Base-by-base conservation (phyloP, 2,113 vertebrate species). In the Condylura cristata region DNA sequence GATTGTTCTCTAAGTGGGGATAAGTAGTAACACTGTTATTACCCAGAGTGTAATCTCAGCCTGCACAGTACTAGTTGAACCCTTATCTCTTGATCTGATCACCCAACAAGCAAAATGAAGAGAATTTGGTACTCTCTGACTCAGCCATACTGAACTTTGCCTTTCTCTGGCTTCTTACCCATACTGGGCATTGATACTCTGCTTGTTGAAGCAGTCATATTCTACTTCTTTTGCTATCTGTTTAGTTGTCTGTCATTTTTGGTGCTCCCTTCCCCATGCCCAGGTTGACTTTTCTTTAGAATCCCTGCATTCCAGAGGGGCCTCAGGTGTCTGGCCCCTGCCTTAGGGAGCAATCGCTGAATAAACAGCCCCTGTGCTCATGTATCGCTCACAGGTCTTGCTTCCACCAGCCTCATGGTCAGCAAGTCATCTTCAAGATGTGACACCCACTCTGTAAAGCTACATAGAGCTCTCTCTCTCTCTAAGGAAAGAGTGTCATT, bases 1-100 rank as follows among this genome's bases (percentile, higher is more conserved):
- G 80, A 84, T 89, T 1, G 1, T 44, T 93, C 53, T 93, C 28
- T 81, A 89, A 89, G 58, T 75, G 58, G 46, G 84, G 41, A 58
- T 83, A 93, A 93, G 75, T 51, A 89, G 80, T 66, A 84, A 80
- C 70, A 84, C 13, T 56, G 39, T 7, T 65, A 91, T 60, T 20
- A 68, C 8, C 28, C 46, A 37, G 58, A 71, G 60, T 82, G 51
- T 81, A 70, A 89, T 46, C 58, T 91, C 53, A 34, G 18, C 44
- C 44, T 88, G 34, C 1, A 4, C 41, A 30, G 32, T 16, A 37
- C 44, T 44, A n/a, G 30, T 8, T 58, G 65, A 89, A 92, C 37
- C 8, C 48, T 84, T 79, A 82, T 89, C 83, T 88, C 86, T 86
- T 41, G n/a, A 84, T 68, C 3, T 14, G 81, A 68, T 86, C 86